Percentiles rank a stretch among this genome's conserved stretches.
These are phyloP conservation scores for Caenorhabditis sulstoni DNA, from an alignment of 2,888 invertebrate species.

Conservation along the genomic window DNA sequence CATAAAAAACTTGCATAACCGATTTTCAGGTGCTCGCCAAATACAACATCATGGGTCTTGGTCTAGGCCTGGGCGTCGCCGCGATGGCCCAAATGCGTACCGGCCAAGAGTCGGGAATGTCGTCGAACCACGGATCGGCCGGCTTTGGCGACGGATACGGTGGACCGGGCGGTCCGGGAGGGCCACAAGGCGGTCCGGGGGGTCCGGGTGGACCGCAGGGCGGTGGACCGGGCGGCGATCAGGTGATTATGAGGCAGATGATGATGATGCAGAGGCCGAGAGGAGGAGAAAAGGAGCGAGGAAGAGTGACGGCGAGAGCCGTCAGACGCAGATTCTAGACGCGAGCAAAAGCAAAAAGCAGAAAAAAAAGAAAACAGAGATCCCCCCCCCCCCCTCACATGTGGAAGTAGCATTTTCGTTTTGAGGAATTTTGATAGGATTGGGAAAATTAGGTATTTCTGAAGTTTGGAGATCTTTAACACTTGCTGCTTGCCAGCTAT, in stretches of 20 bases:
- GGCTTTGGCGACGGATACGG: slow-evolving; percentile 59
- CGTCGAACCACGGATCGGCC: slow-evolving; percentile 65
- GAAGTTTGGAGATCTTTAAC: no score
- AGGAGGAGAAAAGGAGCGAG: neutral
- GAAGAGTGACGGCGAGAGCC: slow-evolving; percentile 24
- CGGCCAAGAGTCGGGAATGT: slow-evolving; percentile 49
- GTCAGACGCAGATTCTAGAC: slow-evolving; percentile 35
- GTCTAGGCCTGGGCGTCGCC: slow-evolving; percentile 82
- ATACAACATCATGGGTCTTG: slow-evolving; percentile 91
- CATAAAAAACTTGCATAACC: no score
- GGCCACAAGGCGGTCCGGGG: slow-evolving; percentile 32
- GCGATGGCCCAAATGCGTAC: slow-evolving; percentile 80
- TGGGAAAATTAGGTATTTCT: no score
- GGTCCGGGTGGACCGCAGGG: slow-evolving; percentile 30
- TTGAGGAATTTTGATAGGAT: no score
- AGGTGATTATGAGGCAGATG: neutral
- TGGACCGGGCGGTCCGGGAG: neutral
- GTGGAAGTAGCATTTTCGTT: no score
- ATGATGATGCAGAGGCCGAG: neutral
- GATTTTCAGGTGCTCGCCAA: slow-evolving; percentile 88
- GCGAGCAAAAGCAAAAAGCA: no score
- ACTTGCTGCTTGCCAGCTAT: no score
- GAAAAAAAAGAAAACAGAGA: no score
- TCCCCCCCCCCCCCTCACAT: no score
- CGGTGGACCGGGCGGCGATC: slow-evolving; percentile 10